Base-by-base conservation (phyloP, 2,113 vertebrate genomes). In the Tupaia chinensis region DNA sequence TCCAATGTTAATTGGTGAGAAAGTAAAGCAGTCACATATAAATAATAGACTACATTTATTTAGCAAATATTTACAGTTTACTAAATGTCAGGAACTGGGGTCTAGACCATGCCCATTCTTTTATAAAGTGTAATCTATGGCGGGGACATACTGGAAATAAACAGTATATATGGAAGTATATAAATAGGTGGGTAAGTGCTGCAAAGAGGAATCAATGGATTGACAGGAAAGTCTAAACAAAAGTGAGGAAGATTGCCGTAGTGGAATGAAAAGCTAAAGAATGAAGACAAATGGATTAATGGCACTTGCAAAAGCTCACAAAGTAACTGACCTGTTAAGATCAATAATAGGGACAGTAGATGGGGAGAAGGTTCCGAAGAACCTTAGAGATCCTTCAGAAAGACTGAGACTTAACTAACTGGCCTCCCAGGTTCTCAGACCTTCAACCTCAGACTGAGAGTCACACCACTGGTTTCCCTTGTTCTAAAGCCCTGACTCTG, bases 121-220 rank as follows among this genome's bases (percentile, higher is more conserved):
- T 61, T 25, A 60, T 78, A 82, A 83, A 86, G 25, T 68, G 20
- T 16, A 66, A n/a, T 65, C 29, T 27, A 16, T 29, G 25, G 15
- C 61, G 72, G 32, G 23, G 23, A 29, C 22, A 72, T 16, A 58
- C 3, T 79, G 7, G 44, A 87, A 94, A 63, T 84, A 84, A 93
- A 89, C 23, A 81, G 61, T 11, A 34, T 32, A 54, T 20, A 29
- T 61, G 9, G 44, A 95, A 90, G 34, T 19, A 63, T 58, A 70
- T 16, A n/a, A 23, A 93, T 85, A 94, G 84, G 13, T 61, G n/a
- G 22, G 60, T 82, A 87, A 60, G 44, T 87, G 76, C 32, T 91
- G 32, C 15, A 89, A 76, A 73, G 73, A 1, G 73, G 65, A 95
- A 29, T 15, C 10, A 44, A 63, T 87, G 23, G 25, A 65, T 58